Percentiles rank a stretch among this genome's conserved stretches.
Evolutionary conservation across 1,140 invertebrate genomes (phyloP).

Genomic region (Contarinia nasturtii): DNA sequence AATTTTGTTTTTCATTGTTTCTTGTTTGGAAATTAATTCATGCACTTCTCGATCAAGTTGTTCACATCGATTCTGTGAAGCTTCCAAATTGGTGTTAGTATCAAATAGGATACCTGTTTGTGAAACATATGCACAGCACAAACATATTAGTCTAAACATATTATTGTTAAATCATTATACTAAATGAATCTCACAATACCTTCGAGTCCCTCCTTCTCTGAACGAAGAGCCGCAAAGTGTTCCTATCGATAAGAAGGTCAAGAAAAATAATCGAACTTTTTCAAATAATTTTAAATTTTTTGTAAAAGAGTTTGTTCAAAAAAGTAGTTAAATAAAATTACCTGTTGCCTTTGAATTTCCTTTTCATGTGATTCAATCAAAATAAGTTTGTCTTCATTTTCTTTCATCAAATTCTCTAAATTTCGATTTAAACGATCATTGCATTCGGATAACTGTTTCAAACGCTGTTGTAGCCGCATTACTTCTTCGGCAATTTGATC

Average conservation of each 20-base stretch:
- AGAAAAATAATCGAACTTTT: neutral
- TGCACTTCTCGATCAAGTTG: constrained; percentile 59
- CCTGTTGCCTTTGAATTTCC: constrained; percentile 44
- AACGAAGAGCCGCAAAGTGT: constrained; percentile 46
- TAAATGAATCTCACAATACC: too few species aligned
- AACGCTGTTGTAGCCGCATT: constrained; percentile 44
- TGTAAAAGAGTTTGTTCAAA: neutral
- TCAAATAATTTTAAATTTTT: neutral
- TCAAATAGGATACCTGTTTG: too few species aligned
- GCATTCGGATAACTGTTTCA: constrained; percentile 60
- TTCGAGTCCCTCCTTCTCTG: constrained; percentile 66
- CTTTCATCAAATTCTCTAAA: constrained; percentile 60
- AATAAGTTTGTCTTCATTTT: constrained; percentile 65
- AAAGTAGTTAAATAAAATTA: constrained; percentile 1
- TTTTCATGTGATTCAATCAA: constrained; percentile 56
- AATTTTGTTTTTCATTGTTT: constrained; percentile 48
- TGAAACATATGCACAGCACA: too few species aligned
- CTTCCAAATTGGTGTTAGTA: constrained; percentile 56
- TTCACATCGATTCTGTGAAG: constrained; percentile 42
- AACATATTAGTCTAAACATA: too few species aligned
- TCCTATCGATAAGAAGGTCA: constrained; percentile 30
- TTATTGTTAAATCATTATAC: too few species aligned
- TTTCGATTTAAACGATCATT: constrained; percentile 55
- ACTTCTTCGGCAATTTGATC: constrained; percentile 58
- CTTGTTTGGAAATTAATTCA: constrained; percentile 52